Base-by-base conservation (phyloP, 2,888 invertebrate genomes). In the Reticulitermes lucifugus region DNA sequence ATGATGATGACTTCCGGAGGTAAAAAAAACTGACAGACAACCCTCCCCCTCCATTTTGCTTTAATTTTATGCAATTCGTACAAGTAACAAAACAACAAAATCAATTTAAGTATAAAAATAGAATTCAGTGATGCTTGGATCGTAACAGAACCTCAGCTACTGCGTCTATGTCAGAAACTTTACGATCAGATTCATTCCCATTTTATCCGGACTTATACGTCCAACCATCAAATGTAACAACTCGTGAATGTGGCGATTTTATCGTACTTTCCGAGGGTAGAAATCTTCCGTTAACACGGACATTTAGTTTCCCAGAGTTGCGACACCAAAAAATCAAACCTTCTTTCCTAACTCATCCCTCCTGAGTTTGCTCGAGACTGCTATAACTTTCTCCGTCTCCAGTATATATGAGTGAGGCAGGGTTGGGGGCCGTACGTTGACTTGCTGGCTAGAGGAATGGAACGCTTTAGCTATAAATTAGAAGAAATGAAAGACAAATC, bases 401-500 rank as follows among this genome's bases (percentile, higher is more conserved):
- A 81, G 81, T 81, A 81, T 81, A 80, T 80, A 81, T 70, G 81
- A 70, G 81, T 18, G 65, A 25, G 70, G 55, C 43, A 25, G 59
- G 81, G 81, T 43, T 65, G 22, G 77, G 77, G 77, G 7, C 10
- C 14, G 77, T 46, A 46, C 77, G 77, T 77, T 46, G 43, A 46
- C 46, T 77, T 41, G 46, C 51, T 77, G 41, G 73, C 73, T 73
- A 41, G 73, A 46, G 81, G 46, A 81, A 43, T 81, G 70, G 81
- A 81, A n/a, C 43, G 70, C 43, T 81, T 81, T 81, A 84, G 84
- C 88, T 77, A 88, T 88, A 88, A 88, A 88, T 88, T 88, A 88
- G 86, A 85, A 87, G 87, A 87, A 86, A 88, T 88, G 88, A 87
- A 87, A 88, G 88, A 88, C 88, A 87, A 87, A 87, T 87, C 86